Percentiles rank a stretch among this genome's conserved stretches.
These are phyloP conservation scores for Pseudochirops corinnae DNA, from an alignment of 2,797 vertebrate species.

Conservation along the genomic window DNA sequence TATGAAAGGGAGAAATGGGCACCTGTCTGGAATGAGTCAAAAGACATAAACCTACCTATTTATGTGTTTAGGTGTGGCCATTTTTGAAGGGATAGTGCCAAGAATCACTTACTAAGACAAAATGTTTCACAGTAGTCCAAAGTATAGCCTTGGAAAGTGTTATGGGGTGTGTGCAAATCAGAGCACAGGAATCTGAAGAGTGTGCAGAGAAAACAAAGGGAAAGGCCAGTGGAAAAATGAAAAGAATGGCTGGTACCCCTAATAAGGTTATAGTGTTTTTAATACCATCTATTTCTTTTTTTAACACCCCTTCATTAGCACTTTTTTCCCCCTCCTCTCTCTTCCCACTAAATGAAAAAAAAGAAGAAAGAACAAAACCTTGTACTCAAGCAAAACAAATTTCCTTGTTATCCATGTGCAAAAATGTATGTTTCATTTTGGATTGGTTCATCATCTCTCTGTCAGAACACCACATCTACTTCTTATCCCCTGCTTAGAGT, in stretches of 20 bases:
- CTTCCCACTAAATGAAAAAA: background rate
- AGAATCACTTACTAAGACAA: constrained; percentile 21
- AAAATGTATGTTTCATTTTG: background rate
- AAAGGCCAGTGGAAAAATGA: background rate
- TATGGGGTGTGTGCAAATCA: background rate
- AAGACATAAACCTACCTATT: background rate
- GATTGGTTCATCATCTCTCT: background rate
- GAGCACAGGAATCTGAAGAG: background rate
- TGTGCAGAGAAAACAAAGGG: background rate
- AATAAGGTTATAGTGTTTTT: background rate
- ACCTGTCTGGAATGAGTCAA: background rate
- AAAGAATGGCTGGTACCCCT: background rate
- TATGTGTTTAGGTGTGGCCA: background rate
- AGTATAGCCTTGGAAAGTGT: background rate
- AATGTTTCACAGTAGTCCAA: background rate
- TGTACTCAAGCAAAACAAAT: background rate
- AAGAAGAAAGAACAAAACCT: background rate
- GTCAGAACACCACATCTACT: background rate
- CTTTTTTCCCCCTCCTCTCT: background rate
- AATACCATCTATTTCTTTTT: background rate
- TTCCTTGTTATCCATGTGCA: background rate
- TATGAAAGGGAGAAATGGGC: background rate
- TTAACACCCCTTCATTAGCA: background rate
- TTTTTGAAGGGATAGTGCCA: constrained; percentile 12
- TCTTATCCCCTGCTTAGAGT: background rate